Percentiles rank a stretch among this genome's conserved stretches.
Evolutionary conservation across 2,113 vertebrate genomes (phyloP).

Genomic region (Oryctolagus cuniculus): DNA sequence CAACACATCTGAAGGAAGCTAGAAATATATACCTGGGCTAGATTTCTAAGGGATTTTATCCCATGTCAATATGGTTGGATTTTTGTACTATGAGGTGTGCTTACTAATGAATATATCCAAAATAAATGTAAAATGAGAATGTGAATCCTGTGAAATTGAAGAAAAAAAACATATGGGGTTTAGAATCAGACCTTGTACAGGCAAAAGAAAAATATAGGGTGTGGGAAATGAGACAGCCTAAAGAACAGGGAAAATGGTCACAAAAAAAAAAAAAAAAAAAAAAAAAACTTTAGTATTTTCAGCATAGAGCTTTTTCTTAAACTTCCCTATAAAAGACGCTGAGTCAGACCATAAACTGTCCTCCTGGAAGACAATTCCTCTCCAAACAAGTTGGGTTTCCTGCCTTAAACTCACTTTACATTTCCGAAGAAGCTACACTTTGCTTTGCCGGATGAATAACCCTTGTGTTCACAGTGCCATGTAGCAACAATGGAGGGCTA

Average conservation of each 20-base stretch:
- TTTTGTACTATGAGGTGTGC: neutral
- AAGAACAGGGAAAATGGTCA: neutral
- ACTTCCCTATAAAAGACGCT: neutral
- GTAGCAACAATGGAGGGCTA: neutral
- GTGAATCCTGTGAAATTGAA: neutral
- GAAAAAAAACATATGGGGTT: neutral
- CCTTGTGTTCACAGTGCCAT: constrained; percentile 27
- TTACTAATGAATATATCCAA: neutral
- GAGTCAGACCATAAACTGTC: neutral
- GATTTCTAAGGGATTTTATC: neutral
- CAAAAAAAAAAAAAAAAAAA: neutral
- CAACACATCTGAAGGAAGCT: neutral
- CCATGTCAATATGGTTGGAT: neutral
- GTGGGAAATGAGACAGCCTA: neutral
- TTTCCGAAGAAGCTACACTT: neutral
- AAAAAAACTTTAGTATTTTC: neutral
- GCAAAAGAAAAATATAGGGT: neutral
- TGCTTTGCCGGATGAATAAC: neutral
- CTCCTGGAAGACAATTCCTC: neutral
- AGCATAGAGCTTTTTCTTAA: neutral
- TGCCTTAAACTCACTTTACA: neutral
- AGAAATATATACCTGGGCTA: neutral
- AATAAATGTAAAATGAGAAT: constrained; percentile 1
- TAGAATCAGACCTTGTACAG: neutral
- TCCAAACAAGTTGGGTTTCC: neutral